Conservation (phyloP, 2,888 invertebrate genomes). For the Ptilodon capucinus region DNA sequence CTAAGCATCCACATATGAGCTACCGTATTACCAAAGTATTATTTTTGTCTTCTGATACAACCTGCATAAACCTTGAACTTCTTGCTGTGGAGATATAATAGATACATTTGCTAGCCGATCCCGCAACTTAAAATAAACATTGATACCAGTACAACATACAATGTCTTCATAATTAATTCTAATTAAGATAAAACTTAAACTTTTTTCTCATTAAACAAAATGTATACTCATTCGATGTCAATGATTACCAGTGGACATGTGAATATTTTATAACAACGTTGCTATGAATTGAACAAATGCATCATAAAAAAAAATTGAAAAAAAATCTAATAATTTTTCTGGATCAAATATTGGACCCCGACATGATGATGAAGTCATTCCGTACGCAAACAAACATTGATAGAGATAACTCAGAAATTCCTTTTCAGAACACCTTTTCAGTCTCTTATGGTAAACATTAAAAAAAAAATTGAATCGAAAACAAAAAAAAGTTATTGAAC, state of each 20-base stretch:
- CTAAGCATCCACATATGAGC: no score
- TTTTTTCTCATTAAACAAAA: conserved; percentile 4
- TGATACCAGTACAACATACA: conserved; percentile 48
- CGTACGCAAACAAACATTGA: conserved; percentile 21
- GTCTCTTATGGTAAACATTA: conserved; percentile 77
- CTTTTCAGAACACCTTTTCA: conserved; percentile 78
- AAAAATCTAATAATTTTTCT: conserved; percentile 33
- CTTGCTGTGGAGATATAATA: no score
- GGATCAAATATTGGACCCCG: conserved; percentile 48
- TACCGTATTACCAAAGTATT: no score
- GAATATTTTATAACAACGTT: background rate
- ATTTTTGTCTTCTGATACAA: no score
- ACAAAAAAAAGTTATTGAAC: conserved; percentile 21
- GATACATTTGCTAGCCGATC: conserved; percentile 16
- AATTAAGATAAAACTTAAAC: conserved; percentile 18
- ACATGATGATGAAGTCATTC: conserved; percentile 31
- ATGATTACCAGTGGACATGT: background rate
- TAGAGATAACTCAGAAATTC: conserved; percentile 43
- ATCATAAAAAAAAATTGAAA: no score
- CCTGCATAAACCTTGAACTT: no score
- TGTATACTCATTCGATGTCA: conserved; percentile 16
- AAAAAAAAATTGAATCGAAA: conserved; percentile 46
- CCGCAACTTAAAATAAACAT: conserved; percentile 37
- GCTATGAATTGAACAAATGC: no score
- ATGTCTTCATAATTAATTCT: conserved; percentile 50